These are phyloP conservation scores for Ptychochromis oligacanthus DNA, from an alignment of 2,113 vertebrate genomes.

Conservation along the genomic window DNA sequence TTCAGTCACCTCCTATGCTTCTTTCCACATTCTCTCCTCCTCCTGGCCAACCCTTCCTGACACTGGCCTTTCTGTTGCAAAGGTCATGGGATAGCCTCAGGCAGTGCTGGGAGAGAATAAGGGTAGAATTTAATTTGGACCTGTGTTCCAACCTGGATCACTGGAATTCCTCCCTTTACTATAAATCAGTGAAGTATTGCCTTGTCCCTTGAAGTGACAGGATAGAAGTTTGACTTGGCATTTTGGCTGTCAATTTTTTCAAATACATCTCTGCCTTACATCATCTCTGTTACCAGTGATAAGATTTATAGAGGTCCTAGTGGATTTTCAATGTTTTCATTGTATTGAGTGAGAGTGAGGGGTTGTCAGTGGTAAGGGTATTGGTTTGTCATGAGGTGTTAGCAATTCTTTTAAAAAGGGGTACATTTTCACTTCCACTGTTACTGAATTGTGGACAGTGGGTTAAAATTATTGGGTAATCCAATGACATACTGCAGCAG, in stretches of 20 bases:
- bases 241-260: constrained; percentile 43
- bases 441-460: not conserved
- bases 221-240: constrained; percentile 5
- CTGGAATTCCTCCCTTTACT: constrained; percentile 43
- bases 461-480: not conserved
- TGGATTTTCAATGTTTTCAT: not conserved
- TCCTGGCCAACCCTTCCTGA: constrained; percentile 10
- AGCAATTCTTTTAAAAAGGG: not conserved
- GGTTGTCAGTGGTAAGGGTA: constrained; percentile 9
- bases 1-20: not conserved
- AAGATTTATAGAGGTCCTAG: constrained; percentile 32
- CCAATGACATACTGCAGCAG: not conserved
- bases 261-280: constrained; percentile 17
- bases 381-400: constrained; percentile 17
- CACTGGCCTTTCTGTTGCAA: constrained; percentile 43
- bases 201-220: constrained; percentile 33
- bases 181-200: constrained; percentile 54
- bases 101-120: constrained; percentile 39
- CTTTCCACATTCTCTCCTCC: not conserved
- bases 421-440: not conserved
- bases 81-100: constrained; percentile 55
- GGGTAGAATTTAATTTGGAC: constrained; percentile 61
- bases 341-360: constrained; percentile 16
- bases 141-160: constrained; percentile 50
- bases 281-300: constrained; percentile 22